phyloP scores from a whole-genome alignment of 1,140 invertebrate species.

The Drosophila cardini region DNA sequence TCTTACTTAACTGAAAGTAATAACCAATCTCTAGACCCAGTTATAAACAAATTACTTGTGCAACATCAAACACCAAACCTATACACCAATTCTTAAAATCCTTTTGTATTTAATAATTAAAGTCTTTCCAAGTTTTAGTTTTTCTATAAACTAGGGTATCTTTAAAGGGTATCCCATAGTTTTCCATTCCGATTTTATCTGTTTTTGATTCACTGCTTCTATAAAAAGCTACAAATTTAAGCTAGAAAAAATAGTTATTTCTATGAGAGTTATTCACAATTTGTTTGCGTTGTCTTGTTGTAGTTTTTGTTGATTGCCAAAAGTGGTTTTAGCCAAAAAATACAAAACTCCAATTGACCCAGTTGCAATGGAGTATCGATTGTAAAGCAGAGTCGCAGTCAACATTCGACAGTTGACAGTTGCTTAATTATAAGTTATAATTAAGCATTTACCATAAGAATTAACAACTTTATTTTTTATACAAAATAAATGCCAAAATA shows the following conservation, averaged over 20 bases:
- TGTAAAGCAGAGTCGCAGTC: background rate
- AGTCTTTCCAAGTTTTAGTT: background rate
- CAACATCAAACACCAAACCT: too few species aligned
- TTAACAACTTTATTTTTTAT: slow-evolving; percentile 22
- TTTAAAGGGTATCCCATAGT: too few species aligned
- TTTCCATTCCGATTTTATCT: background rate
- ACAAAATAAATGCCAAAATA: background rate
- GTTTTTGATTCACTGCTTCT: slow-evolving; percentile 5
- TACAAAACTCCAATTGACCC: slow-evolving; percentile 29
- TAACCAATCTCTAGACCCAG: too few species aligned
- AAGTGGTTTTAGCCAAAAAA: slow-evolving; percentile 28
- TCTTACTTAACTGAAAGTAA: too few species aligned
- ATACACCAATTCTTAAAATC: too few species aligned
- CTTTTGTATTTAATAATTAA: background rate
- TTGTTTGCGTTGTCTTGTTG: background rate
- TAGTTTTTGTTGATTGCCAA: slow-evolving; percentile 28
- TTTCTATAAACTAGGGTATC: too few species aligned
- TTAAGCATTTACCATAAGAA: slow-evolving; percentile 17
- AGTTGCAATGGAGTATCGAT: slow-evolving; percentile 9
- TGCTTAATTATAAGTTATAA: slow-evolving; percentile 10
- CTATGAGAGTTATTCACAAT: background rate
- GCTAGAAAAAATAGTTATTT: slow-evolving; percentile 6
- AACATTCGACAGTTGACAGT: slow-evolving; percentile 2
- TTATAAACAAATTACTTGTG: too few species aligned
- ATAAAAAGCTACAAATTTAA: slow-evolving; percentile 19